Conservation (phyloP, 2,113 vertebrate genomes). For the Geococcyx californianus region DNA sequence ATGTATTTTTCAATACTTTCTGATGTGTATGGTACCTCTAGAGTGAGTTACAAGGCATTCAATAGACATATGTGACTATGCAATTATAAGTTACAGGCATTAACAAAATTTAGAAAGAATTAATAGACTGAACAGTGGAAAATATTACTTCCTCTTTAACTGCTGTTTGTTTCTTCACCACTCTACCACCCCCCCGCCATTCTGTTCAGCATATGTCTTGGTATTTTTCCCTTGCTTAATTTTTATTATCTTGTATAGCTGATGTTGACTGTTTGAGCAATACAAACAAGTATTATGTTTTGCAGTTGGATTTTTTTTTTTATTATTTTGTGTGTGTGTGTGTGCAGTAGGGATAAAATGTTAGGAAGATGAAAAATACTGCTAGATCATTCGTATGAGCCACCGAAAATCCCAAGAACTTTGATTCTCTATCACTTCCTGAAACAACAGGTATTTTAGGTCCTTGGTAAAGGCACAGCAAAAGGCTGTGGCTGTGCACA, state of each 20-base stretch:
- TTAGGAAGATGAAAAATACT: not conserved
- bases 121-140: not conserved
- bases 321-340: not conserved
- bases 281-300: rapidly evolving
- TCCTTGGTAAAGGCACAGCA: not conserved
- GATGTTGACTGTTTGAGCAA: not conserved
- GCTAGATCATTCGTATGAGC: not conserved
- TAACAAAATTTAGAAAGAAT: not conserved
- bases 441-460: not conserved
- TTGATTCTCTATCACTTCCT: not conserved
- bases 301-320: not conserved
- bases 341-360: not conserved
- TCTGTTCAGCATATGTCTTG: not conserved
- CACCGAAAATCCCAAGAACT: not conserved
- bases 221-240: not conserved
- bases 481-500: not conserved
- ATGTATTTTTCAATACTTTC: not conserved
- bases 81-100: not conserved
- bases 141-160: not conserved
- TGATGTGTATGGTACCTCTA: not conserved
- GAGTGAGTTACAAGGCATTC: not conserved
- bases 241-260: not conserved
- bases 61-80: not conserved
- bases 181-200: no score
- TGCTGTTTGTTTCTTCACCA: not conserved